A percentile compares a stretch with the other conserved stretches of the same genome.
phyloP scores from a whole-genome alignment of 2,797 vertebrate genomes.

The Melopsittacus undulatus region DNA sequence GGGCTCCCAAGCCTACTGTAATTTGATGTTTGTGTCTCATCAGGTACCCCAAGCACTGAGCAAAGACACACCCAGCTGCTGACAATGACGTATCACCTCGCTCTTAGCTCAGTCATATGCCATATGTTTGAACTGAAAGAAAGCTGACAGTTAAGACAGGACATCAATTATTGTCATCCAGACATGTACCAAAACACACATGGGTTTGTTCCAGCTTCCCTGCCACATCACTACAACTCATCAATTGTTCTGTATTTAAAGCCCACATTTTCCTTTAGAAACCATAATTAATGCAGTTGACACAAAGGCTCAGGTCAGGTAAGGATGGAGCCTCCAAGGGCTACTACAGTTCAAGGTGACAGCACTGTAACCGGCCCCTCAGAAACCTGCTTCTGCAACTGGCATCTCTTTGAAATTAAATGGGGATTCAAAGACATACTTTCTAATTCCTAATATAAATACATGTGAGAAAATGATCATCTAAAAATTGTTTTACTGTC shows the following conservation, averaged over 20 bases:
- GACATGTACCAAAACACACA: neutral
- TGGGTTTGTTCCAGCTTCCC: neutral
- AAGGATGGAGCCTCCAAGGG: neutral
- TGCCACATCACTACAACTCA: neutral
- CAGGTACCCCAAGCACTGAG: neutral
- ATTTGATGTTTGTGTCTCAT: neutral
- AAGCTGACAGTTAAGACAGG: conserved; percentile 37
- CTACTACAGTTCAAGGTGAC: neutral
- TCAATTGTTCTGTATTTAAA: neutral
- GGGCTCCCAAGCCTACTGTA: neutral
- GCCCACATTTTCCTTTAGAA: neutral
- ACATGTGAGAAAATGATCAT: neutral
- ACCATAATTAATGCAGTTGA: neutral
- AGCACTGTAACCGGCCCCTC: neutral
- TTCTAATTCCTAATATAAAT: neutral
- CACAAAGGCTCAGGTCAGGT: neutral
- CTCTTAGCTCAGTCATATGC: conserved; percentile 2
- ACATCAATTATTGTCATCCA: conserved; percentile 55
- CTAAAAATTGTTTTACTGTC: neutral
- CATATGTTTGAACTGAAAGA: conserved; percentile 49
- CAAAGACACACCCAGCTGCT: neutral
- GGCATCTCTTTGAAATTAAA: neutral
- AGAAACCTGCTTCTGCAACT: neutral
- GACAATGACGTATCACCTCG: neutral
- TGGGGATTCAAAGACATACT: neutral